Evolutionary conservation across 2,888 invertebrate species (phyloP).

Genomic region (Thereva nobilitata): DNA sequence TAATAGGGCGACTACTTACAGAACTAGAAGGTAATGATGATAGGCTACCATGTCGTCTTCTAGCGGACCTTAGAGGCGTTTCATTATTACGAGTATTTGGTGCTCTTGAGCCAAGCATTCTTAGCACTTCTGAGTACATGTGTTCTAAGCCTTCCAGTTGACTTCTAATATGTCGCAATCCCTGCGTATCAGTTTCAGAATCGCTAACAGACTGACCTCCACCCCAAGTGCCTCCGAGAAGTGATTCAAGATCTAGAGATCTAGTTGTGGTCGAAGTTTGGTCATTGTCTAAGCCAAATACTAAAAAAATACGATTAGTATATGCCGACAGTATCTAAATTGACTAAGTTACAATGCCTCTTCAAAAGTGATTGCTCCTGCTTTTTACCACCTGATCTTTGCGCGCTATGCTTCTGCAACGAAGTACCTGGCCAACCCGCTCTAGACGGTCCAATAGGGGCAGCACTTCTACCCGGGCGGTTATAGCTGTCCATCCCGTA

Average conservation of each 20-base stretch:
- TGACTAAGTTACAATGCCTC: slow-evolving; percentile 43
- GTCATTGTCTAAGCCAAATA: slow-evolving; percentile 74
- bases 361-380: slow-evolving; percentile 45
- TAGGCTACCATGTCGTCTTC: slow-evolving; percentile 76
- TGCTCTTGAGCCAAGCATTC: slow-evolving; percentile 58
- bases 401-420: slow-evolving; percentile 42
- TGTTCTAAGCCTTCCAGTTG: slow-evolving; percentile 82
- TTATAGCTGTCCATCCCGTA: slow-evolving; percentile 61
- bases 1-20: slow-evolving; percentile 75
- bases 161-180: slow-evolving; percentile 76
- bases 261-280: slow-evolving; percentile 79
- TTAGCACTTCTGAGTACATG: slow-evolving; percentile 72
- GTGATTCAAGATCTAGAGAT: slow-evolving; percentile 76
- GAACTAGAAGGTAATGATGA: slow-evolving; percentile 83
- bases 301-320: slow-evolving; percentile 55
- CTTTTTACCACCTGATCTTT: slow-evolving; percentile 42
- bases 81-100: slow-evolving; percentile 38
- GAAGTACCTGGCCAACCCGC: slow-evolving; percentile 45
- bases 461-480: slow-evolving; percentile 51
- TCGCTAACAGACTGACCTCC: slow-evolving; percentile 64
- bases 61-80: slow-evolving; percentile 51
- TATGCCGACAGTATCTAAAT: slow-evolving; percentile 6
- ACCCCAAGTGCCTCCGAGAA: slow-evolving; percentile 68
- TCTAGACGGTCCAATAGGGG: slow-evolving; percentile 48
- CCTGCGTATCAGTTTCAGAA: slow-evolving; percentile 75